Percentiles rank a stretch among this genome's conserved stretches.
phyloP scores from a whole-genome alignment of 2,888 invertebrate genomes.

The Trissonchulus sp. region DNA sequence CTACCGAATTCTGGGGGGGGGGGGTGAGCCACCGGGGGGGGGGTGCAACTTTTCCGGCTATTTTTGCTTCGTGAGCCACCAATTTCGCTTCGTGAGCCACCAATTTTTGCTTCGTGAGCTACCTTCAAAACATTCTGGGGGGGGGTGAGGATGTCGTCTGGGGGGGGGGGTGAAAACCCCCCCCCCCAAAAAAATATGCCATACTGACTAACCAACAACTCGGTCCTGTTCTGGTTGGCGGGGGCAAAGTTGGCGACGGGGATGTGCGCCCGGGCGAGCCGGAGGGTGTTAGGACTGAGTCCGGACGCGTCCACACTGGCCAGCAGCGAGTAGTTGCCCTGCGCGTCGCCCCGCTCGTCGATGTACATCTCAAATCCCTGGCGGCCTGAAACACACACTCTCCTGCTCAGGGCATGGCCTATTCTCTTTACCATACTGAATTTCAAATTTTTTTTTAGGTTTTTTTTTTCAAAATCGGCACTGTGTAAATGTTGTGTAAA shows the following conservation, averaged over 20 bases:
- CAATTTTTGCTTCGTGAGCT: too few relatives aligned
- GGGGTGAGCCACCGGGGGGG: too few relatives aligned
- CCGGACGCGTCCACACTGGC: conserved; percentile 61
- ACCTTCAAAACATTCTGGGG: too few relatives aligned
- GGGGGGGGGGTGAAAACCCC: too few relatives aligned
- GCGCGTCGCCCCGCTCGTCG: conserved; percentile 79
- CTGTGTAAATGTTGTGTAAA: too few relatives aligned
- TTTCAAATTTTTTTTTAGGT: too few relatives aligned
- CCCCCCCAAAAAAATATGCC: not conserved
- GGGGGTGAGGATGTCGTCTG: too few relatives aligned
- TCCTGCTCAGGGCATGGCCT: conserved; percentile 3
- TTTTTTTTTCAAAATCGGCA: too few relatives aligned
- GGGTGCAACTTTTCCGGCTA: too few relatives aligned
- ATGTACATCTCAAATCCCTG: conserved; percentile 85
- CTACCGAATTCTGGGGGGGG: too few relatives aligned
- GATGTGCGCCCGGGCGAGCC: not conserved
- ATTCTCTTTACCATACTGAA: not conserved
- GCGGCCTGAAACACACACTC: conserved; percentile 74
- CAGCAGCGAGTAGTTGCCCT: conserved; percentile 82
- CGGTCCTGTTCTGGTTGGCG: not conserved
- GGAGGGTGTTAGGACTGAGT: not conserved
- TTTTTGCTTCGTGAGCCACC: too few relatives aligned
- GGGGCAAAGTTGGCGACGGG: not conserved
- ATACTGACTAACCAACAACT: not conserved
- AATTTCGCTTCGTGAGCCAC: too few relatives aligned